A percentile compares a stretch with the other conserved stretches of the same genome.
Conservation (phyloP, 2,888 invertebrate genomes). For the Volucella inanis region DNA sequence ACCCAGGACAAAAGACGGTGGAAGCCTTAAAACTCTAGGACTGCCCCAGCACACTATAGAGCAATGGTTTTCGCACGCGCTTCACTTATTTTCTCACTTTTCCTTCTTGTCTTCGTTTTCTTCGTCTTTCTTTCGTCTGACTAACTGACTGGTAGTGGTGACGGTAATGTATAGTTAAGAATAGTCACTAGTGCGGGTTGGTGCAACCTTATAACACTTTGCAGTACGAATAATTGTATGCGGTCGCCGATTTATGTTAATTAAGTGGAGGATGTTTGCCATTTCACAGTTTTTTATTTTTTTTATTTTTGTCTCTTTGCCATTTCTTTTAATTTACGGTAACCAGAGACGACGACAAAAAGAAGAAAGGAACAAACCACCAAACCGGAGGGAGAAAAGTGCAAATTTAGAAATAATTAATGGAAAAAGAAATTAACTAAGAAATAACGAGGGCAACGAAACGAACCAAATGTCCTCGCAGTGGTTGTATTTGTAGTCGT, state of each 20-base stretch:
- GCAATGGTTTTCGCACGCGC: constrained; percentile 17
- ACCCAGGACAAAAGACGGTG: too few species aligned
- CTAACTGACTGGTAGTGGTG: constrained; percentile 10
- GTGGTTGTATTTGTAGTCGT: not conserved
- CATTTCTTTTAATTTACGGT: constrained; percentile 47
- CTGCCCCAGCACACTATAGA: constrained; percentile 29
- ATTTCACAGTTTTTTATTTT: not conserved
- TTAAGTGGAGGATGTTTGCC: constrained; percentile 60
- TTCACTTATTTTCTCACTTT: not conserved
- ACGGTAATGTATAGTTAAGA: not conserved
- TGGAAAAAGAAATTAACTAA: constrained; percentile 70
- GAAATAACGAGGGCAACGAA: constrained; percentile 67
- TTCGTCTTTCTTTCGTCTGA: not conserved
- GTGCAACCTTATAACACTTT: constrained; percentile 60
- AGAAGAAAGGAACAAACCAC: constrained; percentile 5
- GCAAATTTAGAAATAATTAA: constrained; percentile 73
- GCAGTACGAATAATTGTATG: constrained; percentile 57
- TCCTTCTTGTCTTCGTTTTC: not conserved
- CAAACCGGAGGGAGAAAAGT: constrained; percentile 36
- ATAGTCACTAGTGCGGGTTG: not conserved
- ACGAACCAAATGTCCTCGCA: constrained; percentile 33
- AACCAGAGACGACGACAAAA: constrained; percentile 26
- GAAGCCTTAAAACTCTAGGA: constrained; percentile 67
- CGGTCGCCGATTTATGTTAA: constrained; percentile 73
- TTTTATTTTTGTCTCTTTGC: constrained; percentile 10